Percentiles rank a stretch among this genome's conserved stretches.
Evolutionary conservation across 2,797 vertebrate genomes (phyloP).

Genomic region (Rhynchonycteris naso): DNA sequence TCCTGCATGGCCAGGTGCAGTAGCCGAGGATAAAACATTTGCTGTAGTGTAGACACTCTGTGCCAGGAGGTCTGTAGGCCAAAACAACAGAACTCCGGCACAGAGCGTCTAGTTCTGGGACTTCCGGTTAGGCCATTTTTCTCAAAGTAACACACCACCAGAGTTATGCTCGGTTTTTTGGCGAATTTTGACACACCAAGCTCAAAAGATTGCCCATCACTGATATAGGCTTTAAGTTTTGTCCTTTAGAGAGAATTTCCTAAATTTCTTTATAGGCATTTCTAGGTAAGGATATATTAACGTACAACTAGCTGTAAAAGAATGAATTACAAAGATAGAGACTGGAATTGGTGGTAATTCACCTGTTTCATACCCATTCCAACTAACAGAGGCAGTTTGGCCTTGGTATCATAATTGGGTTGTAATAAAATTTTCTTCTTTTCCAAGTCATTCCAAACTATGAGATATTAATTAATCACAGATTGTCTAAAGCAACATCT

Average conservation of each 20-base stretch:
- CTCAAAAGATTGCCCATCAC: no score
- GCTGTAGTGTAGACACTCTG: no score
- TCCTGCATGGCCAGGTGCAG: no score
- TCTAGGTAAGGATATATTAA: constrained; percentile 40
- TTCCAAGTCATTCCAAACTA: constrained; percentile 57
- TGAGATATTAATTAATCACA: constrained; percentile 3
- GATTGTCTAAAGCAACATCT: constrained; percentile 19
- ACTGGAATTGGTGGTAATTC: background rate
- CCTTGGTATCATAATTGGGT: background rate
- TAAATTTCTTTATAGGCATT: constrained; percentile 32
- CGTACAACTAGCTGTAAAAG: background rate
- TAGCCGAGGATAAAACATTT: no score
- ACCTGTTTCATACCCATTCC: background rate
- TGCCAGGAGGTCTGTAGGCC: no score
- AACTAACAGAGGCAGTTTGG: background rate
- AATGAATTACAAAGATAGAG: background rate
- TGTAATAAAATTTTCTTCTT: constrained; percentile 42
- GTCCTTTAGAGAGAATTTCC: background rate
- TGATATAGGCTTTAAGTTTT: background rate
- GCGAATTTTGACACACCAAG: no score
- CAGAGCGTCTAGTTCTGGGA: no score
- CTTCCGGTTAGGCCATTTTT: no score
- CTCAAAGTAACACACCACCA: no score
- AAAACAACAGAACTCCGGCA: no score
- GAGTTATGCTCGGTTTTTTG: no score